These are phyloP conservation scores for Dipus sagitta DNA, from an alignment of 2,797 vertebrate genomes.

Conservation along the genomic window DNA sequence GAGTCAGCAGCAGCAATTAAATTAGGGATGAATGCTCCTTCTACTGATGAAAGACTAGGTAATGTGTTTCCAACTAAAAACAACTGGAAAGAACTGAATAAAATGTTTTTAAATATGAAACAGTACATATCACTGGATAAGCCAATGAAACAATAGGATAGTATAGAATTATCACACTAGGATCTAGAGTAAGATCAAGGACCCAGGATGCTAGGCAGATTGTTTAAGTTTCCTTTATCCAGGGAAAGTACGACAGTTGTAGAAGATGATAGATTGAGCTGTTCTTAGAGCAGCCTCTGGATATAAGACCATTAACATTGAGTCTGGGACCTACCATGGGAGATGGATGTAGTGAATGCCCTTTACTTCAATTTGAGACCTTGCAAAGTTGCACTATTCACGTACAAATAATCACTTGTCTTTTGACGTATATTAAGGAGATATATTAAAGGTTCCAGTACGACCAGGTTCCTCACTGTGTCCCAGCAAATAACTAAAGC, in stretches of 20 bases:
- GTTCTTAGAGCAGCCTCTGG: background rate
- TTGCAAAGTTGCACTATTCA: background rate
- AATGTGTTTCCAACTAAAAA: background rate
- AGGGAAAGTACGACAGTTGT: background rate
- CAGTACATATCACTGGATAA: background rate
- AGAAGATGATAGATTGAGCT: background rate
- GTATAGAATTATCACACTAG: background rate
- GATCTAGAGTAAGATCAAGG: background rate
- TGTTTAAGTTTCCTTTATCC: background rate
- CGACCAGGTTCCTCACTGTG: background rate
- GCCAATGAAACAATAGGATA: background rate
- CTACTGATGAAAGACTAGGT: background rate
- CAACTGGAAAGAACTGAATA: background rate
- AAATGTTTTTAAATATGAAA: background rate
- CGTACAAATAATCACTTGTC: background rate
- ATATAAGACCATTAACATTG: background rate
- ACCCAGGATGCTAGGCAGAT: background rate
- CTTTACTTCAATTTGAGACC: background rate
- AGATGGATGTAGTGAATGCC: background rate
- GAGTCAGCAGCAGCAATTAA: background rate
- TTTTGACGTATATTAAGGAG: background rate
- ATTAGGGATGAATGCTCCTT: background rate
- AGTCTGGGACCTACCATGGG: background rate
- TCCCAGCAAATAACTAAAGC: background rate
- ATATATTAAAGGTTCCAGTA: background rate